Base-by-base conservation (phyloP, 2,888 invertebrate species). In the Danaus chrysippus region DNA sequence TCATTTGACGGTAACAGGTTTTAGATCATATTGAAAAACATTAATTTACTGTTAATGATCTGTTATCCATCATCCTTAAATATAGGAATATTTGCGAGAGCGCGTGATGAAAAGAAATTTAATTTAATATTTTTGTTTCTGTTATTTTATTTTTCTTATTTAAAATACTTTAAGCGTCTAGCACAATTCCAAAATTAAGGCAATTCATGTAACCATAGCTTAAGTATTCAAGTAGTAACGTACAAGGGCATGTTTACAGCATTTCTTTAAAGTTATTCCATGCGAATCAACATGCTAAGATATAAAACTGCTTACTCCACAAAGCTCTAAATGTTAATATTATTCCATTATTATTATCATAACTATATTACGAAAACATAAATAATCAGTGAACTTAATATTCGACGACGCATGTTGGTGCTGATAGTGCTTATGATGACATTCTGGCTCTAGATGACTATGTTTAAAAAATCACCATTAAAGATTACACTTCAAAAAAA, bases 371-470 rank as follows among this genome's bases (percentile, higher is more conserved):
- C 49, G 17, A 49, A 34, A 49, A 49, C 11, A 49, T 49, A 49
- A 49, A 49, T 15, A 17, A 10, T 17, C 17, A 49, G 49, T 49
- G 49, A 49, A 49, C 49, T 49, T 49, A 17, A 49, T 17, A 6
- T 49, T 49, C 17, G 46, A 15, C 46, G 49, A 49, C 49, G 49
- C 49, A 59, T 49, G 19, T 43, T 54, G 23, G 54, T 59, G 59
- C 59, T 59, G 34, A 12, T 64, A 54, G 67, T 68, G 67, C 64
- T 64, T 54, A 54, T 58, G 65, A 61, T 69, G 71, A 70, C 68
- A 71, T 71, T 71, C 70, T 71, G 71, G 71, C 70, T 70, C 71
- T 70, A 64, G 62, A 70, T 71, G 71, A 71, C 71, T 54, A 68
- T 64, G 64, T 68, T 65, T 62, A 65, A 67, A 62, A 68, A 70